Base-by-base conservation (phyloP, 2,113 vertebrate species). In the Xenus cinereus region DNA sequence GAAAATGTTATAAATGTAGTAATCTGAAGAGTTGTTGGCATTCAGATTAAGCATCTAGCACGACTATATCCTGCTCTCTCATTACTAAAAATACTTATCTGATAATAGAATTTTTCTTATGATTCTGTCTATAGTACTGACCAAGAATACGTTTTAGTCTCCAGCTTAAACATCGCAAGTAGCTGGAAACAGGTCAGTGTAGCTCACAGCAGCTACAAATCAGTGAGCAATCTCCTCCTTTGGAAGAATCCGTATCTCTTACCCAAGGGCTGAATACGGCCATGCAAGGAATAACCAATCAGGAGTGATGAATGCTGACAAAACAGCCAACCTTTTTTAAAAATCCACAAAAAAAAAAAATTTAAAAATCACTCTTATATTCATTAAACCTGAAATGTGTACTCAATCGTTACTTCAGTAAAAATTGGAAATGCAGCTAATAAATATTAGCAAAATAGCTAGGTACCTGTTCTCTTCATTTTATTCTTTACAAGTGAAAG, bases 121-220 rank as follows among this genome's bases (percentile, higher is more conserved):
- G 39, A 84, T 62, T 88, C 77, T 81, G 54, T 63, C 89, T 71
- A 17, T 41, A n/a, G 72, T 51, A 45, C 84, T 85, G 12, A 8
- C 71, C 89, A 91, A 60, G 12, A n/a, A 78, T 56, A 91, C 68
- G 74, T 50, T 87, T 88, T 84, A 89, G 24, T 73, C 85, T 87
- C 60, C 91, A 88, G 56, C 45, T 94, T 35, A 57, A 59, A 50
- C 62, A 76, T 75, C 35, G 33, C 50, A 64, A 23, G 56, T 39
- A 43, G 66, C 60, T 90, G 80, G 89, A 67, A 92, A 27, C 48
- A 87, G 88, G 62, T 72, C 91, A 89, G 76, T 2, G 23, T 14
- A 87, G 66, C 77, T 96, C 64, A 76, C 64, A 84, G 86, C 92
- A 92, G 66, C 90, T 82, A 28, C 71, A 90, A 77, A 59, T 12